Evolutionary conservation across 2,888 invertebrate genomes (phyloP), one percentile per base, ranked within the genome.

Genomic region (Eupithecia abbreviata): DNA sequence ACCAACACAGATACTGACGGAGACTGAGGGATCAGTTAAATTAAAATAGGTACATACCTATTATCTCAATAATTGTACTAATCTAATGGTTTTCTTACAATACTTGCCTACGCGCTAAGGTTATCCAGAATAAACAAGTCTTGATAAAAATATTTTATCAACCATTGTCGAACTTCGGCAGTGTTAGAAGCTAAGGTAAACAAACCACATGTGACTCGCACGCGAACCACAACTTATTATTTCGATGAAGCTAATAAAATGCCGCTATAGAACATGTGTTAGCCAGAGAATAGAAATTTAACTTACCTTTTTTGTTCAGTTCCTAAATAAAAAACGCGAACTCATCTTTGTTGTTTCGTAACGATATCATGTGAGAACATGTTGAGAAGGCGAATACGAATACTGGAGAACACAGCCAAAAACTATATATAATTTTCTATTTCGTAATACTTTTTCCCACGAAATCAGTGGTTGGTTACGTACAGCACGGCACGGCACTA

Each of bases 401-500:
- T 79, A 81, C 82, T 84, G 83, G 81, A 84, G 82, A 84, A 84
- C 78, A 75, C 78, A 73, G 81, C 75, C 81, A 85, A 85, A 87
- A 85, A 85, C 79, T 81, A 84, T 81, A 83, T 77, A 78, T 85
- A 82, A 82, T 86, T 86, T 77, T 78, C 66, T 81, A 87, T 92
- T 91, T 92, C 92, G 91, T 92, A 92, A 91, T 83, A 83, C 72
- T 79, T 72, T 58, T 75, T 62, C 65, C 69, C 47, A 55, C 71
- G 62, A 67, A 66, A 9, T 30, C 30, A 30, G 30, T 30, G 30
- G 30, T 30, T 30, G 30, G 30, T 30, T n/a, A 18, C 15, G 2
- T 42, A 12, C 12, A 15, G 7, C 9, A 58, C n/a, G 55, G 55
- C 47, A 47, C 12, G 10, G 45, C 83, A 30, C 30, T 30, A 30